Evolutionary conservation across 2,888 invertebrate species (phyloP).

Genomic region (Pachycephus smyrnensis): DNA sequence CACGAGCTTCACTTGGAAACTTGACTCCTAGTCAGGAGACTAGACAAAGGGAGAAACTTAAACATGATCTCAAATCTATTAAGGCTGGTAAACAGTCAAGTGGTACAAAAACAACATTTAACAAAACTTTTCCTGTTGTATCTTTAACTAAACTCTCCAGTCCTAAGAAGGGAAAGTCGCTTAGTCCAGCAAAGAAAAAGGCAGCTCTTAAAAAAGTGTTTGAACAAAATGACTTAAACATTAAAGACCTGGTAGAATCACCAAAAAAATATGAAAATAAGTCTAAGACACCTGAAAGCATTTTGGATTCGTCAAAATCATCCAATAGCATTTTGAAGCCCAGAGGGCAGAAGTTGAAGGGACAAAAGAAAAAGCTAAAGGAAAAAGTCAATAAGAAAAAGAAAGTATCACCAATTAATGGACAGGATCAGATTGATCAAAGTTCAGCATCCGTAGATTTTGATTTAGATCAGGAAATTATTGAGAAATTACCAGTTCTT

Average conservation of each 20-base stretch:
- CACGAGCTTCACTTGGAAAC: background rate
- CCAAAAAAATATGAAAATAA: background rate
- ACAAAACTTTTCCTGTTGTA: background rate
- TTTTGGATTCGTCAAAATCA: background rate
- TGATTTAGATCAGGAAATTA: slow-evolving; percentile 64
- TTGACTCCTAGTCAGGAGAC: background rate
- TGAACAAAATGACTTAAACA: background rate
- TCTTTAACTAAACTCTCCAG: no score
- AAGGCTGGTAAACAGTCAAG: background rate
- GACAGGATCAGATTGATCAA: slow-evolving; percentile 45
- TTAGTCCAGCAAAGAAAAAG: background rate
- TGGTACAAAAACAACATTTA: background rate
- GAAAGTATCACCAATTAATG: slow-evolving; percentile 19
- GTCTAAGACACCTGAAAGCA: background rate
- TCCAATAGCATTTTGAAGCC: background rate
- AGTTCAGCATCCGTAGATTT: slow-evolving; percentile 25
- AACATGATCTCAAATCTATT: background rate
- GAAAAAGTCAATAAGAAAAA: background rate
- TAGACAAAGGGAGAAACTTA: background rate
- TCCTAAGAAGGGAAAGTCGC: background rate
- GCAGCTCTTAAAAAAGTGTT: background rate
- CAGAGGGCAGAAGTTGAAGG: background rate
- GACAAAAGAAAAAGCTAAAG: background rate
- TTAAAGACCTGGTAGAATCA: background rate
- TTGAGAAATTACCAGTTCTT: slow-evolving; percentile 42